Evolutionary conservation across 2,113 vertebrate genomes (phyloP).

Genomic region (Narcine bancroftii): DNA sequence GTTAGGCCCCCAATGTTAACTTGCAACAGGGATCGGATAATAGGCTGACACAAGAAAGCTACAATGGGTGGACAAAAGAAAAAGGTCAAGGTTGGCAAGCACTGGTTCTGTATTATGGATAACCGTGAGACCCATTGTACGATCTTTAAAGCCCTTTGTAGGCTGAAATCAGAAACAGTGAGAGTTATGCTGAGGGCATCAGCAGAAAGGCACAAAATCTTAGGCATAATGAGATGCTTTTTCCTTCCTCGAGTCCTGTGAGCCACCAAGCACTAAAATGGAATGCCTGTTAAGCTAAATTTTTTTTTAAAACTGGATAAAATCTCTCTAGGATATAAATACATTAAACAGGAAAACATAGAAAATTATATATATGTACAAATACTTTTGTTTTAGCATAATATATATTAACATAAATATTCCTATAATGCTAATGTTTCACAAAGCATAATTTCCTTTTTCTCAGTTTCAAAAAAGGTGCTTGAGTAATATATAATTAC

Average conservation of each 20-base stretch:
- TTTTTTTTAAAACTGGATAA: slow-evolving; percentile 63
- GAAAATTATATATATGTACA: slow-evolving; percentile 68
- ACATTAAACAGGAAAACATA: slow-evolving; percentile 80
- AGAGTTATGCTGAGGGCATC: slow-evolving; percentile 25
- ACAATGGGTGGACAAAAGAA: neutral
- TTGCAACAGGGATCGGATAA: slow-evolving; percentile 18
- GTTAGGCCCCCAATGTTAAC: neutral
- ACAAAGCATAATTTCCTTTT: slow-evolving; percentile 65
- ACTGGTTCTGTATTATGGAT: slow-evolving; percentile 25
- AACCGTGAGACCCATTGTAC: slow-evolving; percentile 15
- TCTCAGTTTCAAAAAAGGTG: slow-evolving; percentile 80
- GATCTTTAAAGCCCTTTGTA: slow-evolving; percentile 33
- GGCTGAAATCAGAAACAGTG: slow-evolving; percentile 26
- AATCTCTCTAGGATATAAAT: slow-evolving; percentile 79
- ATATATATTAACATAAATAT: slow-evolving; percentile 83
- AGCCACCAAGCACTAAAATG: slow-evolving; percentile 66
- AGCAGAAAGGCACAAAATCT: slow-evolving; percentile 47
- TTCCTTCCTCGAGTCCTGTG: slow-evolving; percentile 55
- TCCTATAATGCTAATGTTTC: slow-evolving; percentile 78
- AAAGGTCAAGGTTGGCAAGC: neutral
- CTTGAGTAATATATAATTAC: slow-evolving; percentile 79
- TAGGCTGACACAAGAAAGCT: neutral
- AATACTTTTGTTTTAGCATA: slow-evolving; percentile 73
- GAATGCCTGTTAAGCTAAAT: slow-evolving; percentile 69
- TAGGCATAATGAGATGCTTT: slow-evolving; percentile 69